Base-by-base conservation (phyloP, 2,113 vertebrate species). In the Atherinomorus stipes region DNA sequence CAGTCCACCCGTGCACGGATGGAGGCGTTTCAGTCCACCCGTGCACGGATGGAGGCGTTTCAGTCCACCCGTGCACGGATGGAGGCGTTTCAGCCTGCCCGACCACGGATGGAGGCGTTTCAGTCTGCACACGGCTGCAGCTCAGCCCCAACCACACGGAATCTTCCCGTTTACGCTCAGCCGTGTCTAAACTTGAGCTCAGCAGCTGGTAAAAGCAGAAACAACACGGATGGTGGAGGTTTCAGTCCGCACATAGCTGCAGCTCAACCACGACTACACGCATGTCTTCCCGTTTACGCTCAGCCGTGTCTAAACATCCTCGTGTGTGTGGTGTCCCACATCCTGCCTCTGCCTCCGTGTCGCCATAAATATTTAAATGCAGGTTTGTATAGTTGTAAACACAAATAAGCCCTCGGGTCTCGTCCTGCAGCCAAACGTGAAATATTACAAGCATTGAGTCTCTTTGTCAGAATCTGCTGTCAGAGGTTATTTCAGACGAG, bases 221-320 rank as follows among this genome's bases (percentile, higher is more conserved):
- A n/a, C n/a, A n/a, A n/a, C n/a, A n/a, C n/a, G n/a, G n/a, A n/a
- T n/a, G n/a, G n/a, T n/a, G n/a, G n/a, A n/a, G n/a, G n/a, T n/a
- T 49, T 63, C 44, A n/a, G 37, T 38, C 12, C 2, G 8, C 38
- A 42, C 3, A 7, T 8, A 4, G 11, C 53, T 19, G 28, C 18
- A 57, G 19, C 16, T n/a, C 28, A 5, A 2, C 2, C 10, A 15
- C 1, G 38, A 42, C 11, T 1, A 42, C 38, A 42, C 8, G 11
- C 37, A 37, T 37, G 3, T 12, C 76, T 84, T 94, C 88, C 90
- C 89, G 75, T 85, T 89, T 74, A 67, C 68, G 49, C 66, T 23
- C 69, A 71, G 34, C 28, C 25, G 56, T 54, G 52, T 71, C 74
- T 82, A 86, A 91, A 91, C 88, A 88, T 93, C 88, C 86, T 85